These are phyloP conservation scores for Drosophila obscura DNA, from an alignment of 1,140 invertebrate genomes.

Conservation along the genomic window DNA sequence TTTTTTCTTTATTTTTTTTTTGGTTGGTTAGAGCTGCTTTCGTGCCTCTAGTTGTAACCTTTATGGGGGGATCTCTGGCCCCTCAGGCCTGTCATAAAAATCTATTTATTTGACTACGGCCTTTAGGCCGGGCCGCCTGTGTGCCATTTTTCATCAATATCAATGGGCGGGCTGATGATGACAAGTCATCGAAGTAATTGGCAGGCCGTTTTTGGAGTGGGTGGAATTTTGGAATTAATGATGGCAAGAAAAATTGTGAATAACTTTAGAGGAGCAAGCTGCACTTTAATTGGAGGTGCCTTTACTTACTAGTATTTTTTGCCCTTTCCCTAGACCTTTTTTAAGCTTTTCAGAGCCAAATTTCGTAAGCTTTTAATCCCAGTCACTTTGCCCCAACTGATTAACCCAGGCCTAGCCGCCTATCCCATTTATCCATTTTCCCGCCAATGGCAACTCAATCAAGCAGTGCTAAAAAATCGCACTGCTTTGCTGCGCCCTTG, in stretches of 20 bases:
- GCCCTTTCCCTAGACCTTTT: too few species aligned
- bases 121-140: conserved; percentile 13
- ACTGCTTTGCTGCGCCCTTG: conserved; percentile 23
- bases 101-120: conserved; percentile 30
- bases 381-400: conserved; percentile 32
- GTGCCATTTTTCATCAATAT: conserved; percentile 53
- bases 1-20: too few species aligned
- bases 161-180: conserved; percentile 56
- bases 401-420: conserved; percentile 27
- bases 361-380: conserved; percentile 15
- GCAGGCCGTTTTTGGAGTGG: too few species aligned
- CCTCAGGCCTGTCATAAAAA: conserved; percentile 60
- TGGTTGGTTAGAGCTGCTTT: not conserved
- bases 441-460: conserved; percentile 63
- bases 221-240: not conserved
- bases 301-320: too few species aligned
- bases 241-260: too few species aligned
- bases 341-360: too few species aligned
- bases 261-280: too few species aligned
- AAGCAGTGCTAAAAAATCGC: conserved; percentile 53
- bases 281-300: too few species aligned
- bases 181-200: conserved; percentile 23
- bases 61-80: conserved; percentile 16
- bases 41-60: conserved; percentile 27
- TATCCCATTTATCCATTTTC: conserved; percentile 15